Conservation (phyloP, 2,888 invertebrate species). For the Pristionchus exspectatus region DNA sequence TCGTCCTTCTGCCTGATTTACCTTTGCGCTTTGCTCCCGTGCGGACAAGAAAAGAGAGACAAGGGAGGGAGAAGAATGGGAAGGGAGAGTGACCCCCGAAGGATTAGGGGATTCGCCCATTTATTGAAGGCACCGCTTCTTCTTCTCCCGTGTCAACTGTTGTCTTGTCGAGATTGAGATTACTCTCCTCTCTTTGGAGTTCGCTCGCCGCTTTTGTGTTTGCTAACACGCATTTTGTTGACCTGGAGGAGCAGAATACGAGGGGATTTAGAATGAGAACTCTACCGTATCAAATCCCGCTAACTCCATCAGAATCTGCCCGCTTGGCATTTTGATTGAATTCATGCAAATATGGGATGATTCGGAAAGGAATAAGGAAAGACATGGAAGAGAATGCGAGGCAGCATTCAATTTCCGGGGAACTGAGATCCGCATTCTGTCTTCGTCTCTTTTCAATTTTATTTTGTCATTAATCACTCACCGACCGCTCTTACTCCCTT, state of each 20-base stretch:
- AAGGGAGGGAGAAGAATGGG: constrained; percentile 41
- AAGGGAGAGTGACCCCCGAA: not conserved
- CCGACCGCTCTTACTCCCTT: constrained; percentile 7
- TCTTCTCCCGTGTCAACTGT: constrained; percentile 47
- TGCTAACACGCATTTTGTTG: constrained; percentile 11
- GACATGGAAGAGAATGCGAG: not conserved
- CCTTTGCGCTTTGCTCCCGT: constrained; percentile 37
- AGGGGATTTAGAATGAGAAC: not conserved
- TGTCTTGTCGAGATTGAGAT: constrained; percentile 42
- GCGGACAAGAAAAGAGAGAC: constrained; percentile 19
- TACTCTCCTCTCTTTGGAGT: not conserved
- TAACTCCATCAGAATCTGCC: not conserved
- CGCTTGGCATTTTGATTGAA: not conserved
- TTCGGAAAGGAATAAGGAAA: not conserved
- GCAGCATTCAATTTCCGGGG: not conserved
- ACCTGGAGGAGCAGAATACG: not conserved
- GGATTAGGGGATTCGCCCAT: not conserved
- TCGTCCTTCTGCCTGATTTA: not conserved
- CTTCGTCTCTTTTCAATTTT: not conserved
- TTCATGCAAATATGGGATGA: not conserved
- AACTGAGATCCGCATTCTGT: not conserved
- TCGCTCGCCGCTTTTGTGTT: not conserved
- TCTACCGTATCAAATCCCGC: not conserved
- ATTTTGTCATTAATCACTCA: not conserved
- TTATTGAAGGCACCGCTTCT: constrained; percentile 2